Conservation (phyloP, 2,888 invertebrate species). For the Gibbula magus region DNA sequence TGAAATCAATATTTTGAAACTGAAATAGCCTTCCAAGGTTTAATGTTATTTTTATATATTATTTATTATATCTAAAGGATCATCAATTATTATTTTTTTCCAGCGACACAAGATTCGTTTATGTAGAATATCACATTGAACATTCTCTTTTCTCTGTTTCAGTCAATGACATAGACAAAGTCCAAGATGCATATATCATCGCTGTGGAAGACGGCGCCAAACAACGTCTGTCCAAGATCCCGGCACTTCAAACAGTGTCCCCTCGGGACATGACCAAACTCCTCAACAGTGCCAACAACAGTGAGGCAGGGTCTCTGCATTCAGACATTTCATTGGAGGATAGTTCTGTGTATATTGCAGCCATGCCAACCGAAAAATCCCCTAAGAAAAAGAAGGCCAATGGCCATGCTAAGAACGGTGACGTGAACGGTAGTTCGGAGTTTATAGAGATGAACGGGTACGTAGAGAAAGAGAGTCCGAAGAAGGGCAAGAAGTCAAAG, state of each 20-base stretch:
- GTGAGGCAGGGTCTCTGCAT: constrained; percentile 33
- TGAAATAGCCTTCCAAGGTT: too few species aligned
- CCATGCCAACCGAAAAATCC: constrained; percentile 15
- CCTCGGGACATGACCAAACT: constrained; percentile 95
- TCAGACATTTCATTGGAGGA: constrained; percentile 29
- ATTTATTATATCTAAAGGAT: too few species aligned
- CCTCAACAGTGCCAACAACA: constrained; percentile 32
- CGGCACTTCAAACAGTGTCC: constrained; percentile 91
- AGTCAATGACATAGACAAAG: constrained; percentile 53
- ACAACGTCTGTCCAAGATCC: constrained; percentile 90
- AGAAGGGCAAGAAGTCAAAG: constrained; percentile 51
- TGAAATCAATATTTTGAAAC: too few species aligned
- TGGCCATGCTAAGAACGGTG: constrained; percentile 28
- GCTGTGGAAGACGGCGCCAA: constrained; percentile 95
- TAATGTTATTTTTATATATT: too few species aligned
- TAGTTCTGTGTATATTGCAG: constrained; percentile 27
- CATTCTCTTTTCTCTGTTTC: constrained; percentile 37
- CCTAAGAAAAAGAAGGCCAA: constrained; percentile 26
- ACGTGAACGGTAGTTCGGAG: constrained; percentile 34
- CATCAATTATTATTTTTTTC: too few species aligned
- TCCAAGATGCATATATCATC: constrained; percentile 98
- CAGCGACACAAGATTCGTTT: too few species aligned
- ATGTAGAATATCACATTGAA: too few species aligned
- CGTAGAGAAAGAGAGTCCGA: constrained; percentile 46
- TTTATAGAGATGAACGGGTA: constrained; percentile 51